These are phyloP conservation scores for Elaeidobius kamerunicus DNA, from an alignment of 2,888 invertebrate species.

Conservation along the genomic window DNA sequence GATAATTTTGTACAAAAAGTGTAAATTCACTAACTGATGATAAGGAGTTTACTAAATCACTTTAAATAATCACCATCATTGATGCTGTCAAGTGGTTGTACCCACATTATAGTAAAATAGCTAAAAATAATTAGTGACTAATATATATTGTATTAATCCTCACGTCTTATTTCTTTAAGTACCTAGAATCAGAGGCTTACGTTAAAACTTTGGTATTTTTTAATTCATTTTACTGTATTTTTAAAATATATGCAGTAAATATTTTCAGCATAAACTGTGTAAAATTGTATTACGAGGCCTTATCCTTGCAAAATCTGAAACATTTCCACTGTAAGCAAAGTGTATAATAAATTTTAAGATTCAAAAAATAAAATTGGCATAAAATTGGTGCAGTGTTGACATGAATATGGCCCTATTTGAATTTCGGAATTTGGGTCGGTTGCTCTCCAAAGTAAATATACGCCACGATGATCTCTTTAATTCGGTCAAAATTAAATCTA, in stretches of 20 bases:
- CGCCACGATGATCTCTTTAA: slow-evolving; percentile 15
- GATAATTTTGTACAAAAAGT: too few relatives aligned
- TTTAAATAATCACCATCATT: too few relatives aligned
- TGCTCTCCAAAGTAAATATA: slow-evolving; percentile 23
- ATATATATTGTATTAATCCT: neutral
- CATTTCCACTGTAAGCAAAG: slow-evolving; percentile 18
- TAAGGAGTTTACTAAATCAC: too few relatives aligned
- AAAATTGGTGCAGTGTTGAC: slow-evolving; percentile 26
- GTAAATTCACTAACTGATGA: too few relatives aligned
- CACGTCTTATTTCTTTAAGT: neutral
- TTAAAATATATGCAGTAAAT: too few relatives aligned
- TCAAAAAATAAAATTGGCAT: slow-evolving; percentile 23
- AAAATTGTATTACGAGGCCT: neutral
- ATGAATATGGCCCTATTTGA: slow-evolving; percentile 22
- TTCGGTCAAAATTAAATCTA: slow-evolving; percentile 14
- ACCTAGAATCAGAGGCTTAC: neutral
- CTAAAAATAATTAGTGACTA: neutral
- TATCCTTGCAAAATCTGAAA: slow-evolving; percentile 10
- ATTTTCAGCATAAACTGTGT: neutral
- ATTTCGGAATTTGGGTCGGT: slow-evolving; percentile 28
- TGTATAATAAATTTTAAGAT: slow-evolving; percentile 18
- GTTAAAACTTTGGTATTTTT: neutral
- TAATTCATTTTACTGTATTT: neutral
- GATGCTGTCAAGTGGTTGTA: too few relatives aligned
- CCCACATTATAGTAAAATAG: too few relatives aligned